phyloP scores from a whole-genome alignment of 2,113 vertebrate species.

The Deroptyus accipitrinus region DNA sequence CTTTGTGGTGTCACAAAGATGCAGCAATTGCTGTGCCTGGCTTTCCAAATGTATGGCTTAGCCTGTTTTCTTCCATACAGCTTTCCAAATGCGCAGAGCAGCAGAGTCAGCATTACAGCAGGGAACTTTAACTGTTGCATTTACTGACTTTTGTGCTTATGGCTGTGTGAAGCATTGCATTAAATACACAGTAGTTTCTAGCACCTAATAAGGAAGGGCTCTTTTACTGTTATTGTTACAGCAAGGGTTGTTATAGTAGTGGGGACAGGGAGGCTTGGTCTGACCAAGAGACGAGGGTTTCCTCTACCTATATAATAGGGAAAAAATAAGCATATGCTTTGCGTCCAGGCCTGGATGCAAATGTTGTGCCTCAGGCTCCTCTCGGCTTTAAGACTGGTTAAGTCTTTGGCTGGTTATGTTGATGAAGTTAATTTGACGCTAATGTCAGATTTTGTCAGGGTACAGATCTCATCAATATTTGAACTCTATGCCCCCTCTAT shows the following conservation, averaged over 20 bases:
- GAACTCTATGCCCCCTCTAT: constrained; percentile 34
- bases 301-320: constrained; percentile 7
- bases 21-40: not conserved
- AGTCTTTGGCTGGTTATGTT: constrained; percentile 15
- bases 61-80: not conserved
- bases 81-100: not conserved
- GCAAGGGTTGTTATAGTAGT: constrained; percentile 41
- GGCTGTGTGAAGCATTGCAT: not conserved
- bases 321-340: constrained; percentile 26
- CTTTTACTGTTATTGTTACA: constrained; percentile 63
- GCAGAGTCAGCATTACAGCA: not conserved
- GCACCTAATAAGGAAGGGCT: constrained; percentile 61
- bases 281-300: not conserved
- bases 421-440: constrained; percentile 11
- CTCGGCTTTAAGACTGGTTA: constrained; percentile 9
- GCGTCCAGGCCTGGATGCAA: constrained; percentile 3
- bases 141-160: constrained; percentile 42
- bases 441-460: constrained; percentile 27
- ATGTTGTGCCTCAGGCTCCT: constrained; percentile 10
- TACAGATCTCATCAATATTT: constrained; percentile 61
- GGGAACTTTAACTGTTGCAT: constrained; percentile 9
- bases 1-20: not conserved
- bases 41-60: not conserved
- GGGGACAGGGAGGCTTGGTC: constrained; percentile 19
- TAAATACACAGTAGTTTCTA: constrained; percentile 56